Evolutionary conservation across 2,888 invertebrate species (phyloP).

Genomic region (Disparrhopalites patrizii): DNA sequence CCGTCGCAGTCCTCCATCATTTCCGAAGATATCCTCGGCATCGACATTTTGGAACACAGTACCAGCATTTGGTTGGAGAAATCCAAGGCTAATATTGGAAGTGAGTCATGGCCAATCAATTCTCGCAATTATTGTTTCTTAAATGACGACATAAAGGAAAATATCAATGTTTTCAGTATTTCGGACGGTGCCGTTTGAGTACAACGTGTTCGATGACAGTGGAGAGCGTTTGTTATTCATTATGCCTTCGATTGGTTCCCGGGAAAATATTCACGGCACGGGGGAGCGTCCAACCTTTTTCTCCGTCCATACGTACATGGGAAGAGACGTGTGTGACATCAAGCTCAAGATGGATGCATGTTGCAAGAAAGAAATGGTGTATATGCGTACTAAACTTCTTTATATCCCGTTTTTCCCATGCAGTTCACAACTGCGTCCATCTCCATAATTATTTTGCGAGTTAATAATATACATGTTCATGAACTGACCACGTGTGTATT

Average conservation of each 20-base stretch:
- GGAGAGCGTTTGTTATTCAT: conserved; percentile 11
- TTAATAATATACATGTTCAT: no score
- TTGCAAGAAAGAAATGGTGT: no score
- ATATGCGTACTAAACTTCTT: no score
- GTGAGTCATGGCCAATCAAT: background rate
- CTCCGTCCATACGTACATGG: conserved; percentile 12
- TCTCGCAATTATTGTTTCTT: background rate
- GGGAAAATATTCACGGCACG: background rate
- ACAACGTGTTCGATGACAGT: conserved; percentile 6
- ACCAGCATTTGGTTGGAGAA: conserved; percentile 11
- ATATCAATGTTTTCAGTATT: background rate
- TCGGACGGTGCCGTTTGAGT: conserved; percentile 3
- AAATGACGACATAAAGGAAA: background rate
- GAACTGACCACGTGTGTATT: background rate
- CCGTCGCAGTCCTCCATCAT: conserved; percentile 5
- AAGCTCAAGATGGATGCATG: background rate
- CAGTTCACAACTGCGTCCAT: no score
- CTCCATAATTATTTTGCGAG: no score
- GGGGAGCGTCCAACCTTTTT: background rate
- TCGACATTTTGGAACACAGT: conserved; percentile 9
- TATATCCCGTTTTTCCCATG: no score
- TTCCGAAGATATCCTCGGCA: background rate
- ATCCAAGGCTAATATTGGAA: conserved; percentile 5
- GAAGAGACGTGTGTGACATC: conserved; percentile 14
- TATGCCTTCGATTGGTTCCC: conserved; percentile 9